Conservation (phyloP, 2,888 invertebrate genomes). For the Arrhopalites spinosus region DNA sequence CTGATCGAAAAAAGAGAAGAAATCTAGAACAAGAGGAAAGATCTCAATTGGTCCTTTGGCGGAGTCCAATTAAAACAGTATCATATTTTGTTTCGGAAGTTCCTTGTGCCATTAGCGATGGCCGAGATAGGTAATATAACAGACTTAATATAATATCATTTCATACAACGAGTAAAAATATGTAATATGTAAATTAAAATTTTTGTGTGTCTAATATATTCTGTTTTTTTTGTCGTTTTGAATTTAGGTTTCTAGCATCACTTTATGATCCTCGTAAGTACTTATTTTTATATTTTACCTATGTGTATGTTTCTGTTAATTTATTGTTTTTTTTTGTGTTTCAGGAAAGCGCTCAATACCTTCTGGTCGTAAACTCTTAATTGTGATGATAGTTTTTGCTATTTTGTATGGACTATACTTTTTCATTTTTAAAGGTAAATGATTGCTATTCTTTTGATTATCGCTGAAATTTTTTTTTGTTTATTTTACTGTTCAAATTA, state of each 20-base stretch:
- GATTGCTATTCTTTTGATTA: no score
- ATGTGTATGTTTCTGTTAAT: no score
- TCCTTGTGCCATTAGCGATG: constrained; percentile 57
- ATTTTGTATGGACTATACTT: constrained; percentile 58
- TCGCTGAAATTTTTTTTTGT: no score
- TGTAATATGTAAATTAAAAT: not conserved
- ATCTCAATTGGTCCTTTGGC: constrained; percentile 76
- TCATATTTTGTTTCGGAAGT: constrained; percentile 80
- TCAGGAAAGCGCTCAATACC: constrained; percentile 55
- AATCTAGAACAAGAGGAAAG: constrained; percentile 63
- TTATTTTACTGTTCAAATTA: no score
- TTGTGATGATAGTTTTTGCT: constrained; percentile 58
- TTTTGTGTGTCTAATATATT: not conserved
- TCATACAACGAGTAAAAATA: not conserved
- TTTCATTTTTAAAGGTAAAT: constrained; percentile 50
- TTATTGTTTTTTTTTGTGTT: no score
- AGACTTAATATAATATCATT: constrained; percentile 6
- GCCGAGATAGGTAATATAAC: constrained; percentile 47
- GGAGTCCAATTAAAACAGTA: constrained; percentile 75
- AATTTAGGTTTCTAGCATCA: constrained; percentile 58
- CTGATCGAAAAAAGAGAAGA: constrained; percentile 27
- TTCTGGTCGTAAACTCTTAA: constrained; percentile 56
- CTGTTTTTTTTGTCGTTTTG: constrained; percentile 54
- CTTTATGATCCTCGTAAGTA: constrained; percentile 56
- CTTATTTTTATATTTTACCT: no score